A percentile compares a stretch with the other conserved stretches of the same genome.
Conservation (phyloP, 2,113 vertebrate species). For the Daubentonia madagascariensis region DNA sequence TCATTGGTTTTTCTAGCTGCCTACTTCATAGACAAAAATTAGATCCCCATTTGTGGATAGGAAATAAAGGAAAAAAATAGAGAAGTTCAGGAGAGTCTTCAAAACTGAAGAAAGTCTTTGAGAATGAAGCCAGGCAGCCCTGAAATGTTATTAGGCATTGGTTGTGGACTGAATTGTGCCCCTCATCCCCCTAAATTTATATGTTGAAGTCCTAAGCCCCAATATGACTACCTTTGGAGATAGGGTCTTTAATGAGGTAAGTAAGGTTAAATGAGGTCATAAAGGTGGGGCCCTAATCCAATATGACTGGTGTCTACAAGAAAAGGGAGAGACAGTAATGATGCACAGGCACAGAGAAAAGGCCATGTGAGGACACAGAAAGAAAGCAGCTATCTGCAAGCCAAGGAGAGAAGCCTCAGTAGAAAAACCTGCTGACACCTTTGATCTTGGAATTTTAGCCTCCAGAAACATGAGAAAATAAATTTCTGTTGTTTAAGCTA, state of each 20-base stretch:
- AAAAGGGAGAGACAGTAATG: neutral
- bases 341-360: neutral
- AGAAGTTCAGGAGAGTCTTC: neutral
- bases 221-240: neutral
- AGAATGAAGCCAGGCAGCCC: neutral
- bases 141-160: neutral
- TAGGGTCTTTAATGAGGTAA: neutral
- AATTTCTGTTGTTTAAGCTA: conserved; percentile 43
- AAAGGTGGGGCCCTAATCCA: neutral
- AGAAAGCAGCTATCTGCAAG: neutral
- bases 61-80: neutral
- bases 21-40: neutral
- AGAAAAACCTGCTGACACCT: neutral
- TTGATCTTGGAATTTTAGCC: neutral
- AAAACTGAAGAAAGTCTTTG: neutral
- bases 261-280: neutral
- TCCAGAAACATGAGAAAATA: conserved; percentile 20
- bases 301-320: neutral
- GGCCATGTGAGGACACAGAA: neutral
- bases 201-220: neutral
- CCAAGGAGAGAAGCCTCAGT: neutral
- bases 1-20: neutral
- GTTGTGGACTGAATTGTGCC: neutral
- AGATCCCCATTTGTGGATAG: neutral
- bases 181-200: neutral